These are phyloP conservation scores for Lycodopsis pacificus DNA, from an alignment of 2,797 vertebrate species.

Conservation along the genomic window DNA sequence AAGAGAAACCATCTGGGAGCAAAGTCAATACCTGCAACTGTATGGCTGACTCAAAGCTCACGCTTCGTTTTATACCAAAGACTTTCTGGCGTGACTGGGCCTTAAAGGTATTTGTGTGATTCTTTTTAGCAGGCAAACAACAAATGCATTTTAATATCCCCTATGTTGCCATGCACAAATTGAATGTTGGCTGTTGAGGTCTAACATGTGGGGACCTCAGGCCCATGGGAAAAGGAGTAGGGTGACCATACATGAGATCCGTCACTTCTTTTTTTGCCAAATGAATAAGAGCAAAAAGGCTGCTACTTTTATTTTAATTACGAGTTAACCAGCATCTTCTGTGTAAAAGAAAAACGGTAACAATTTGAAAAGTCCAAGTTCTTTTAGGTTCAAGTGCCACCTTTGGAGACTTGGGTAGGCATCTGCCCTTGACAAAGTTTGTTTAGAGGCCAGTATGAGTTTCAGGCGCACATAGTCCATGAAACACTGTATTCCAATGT, in stretches of 20 bases:
- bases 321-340: not conserved
- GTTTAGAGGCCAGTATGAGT: no score
- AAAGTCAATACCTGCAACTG: not conserved
- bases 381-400: not conserved
- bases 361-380: not conserved
- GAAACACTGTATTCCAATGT: not conserved
- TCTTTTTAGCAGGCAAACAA: not conserved
- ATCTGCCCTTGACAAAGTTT: no score
- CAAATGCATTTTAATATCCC: not conserved
- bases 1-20: constrained; percentile 29
- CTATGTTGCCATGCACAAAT: not conserved
- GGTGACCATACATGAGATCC: not conserved
- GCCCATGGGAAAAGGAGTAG: not conserved
- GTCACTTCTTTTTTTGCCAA: not conserved
- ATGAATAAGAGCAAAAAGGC: not conserved
- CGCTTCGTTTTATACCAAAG: not conserved
- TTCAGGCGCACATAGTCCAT: not conserved
- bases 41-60: constrained; percentile 26
- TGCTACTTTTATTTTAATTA: not conserved
- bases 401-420: not conserved
- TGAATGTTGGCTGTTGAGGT: not conserved
- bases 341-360: not conserved
- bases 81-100: not conserved
- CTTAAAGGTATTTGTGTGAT: not conserved
- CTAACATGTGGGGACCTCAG: not conserved